Evolutionary conservation across 1,140 invertebrate genomes (phyloP), one percentile per base, ranked within the genome.

Genomic region (Bactericera cockerelli): DNA sequence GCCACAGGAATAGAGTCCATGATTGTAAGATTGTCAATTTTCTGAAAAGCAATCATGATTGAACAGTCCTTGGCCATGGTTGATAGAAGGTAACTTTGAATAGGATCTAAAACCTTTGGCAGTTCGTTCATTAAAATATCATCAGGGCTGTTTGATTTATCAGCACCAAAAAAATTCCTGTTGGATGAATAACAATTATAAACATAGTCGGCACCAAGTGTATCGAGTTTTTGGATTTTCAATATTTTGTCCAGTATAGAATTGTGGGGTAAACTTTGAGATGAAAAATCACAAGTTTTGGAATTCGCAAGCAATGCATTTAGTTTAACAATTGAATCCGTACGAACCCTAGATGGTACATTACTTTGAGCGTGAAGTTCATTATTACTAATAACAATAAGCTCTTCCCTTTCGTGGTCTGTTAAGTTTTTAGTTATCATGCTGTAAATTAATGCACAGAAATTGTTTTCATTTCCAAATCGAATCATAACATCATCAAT

Each of bases 51-150:
- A 26, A 79, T 70, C 62, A 79, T 70, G 61, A 79, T 74, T 0
- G 77, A 79, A 61, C 78, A 79, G 66, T 79, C 78, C 62, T 72
- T 77, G 0, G 76, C 75, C 4, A 72, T 76, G 10, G 72, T 69
- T 25, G 74, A 75, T 26, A 79, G 61, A 55, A 79, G 66, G 64
- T 78, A 79, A 64, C 72, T 72, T 55, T 75, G 69, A 19, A 79
- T 62, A 58, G 61, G 58, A 19, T 61, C 56, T 13, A 73, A 13
- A 13, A 31, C 28, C 4, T 13, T 4, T 6, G 28, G 28, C 4
- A 31, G 13, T 13, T 31, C 28, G 4, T 31, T 31, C 4, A 31
- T 31, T 31, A 31, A 31, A n/a, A n/a, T n/a, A n/a, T n/a, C n/a
- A n/a, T n/a, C n/a, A n/a, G n/a, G n/a, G n/a, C n/a, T n/a, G n/a